Percentiles rank a stretch among this genome's conserved stretches.
These are phyloP conservation scores for Drosophila insularis DNA, from an alignment of 1,140 invertebrate genomes.

Conservation along the genomic window DNA sequence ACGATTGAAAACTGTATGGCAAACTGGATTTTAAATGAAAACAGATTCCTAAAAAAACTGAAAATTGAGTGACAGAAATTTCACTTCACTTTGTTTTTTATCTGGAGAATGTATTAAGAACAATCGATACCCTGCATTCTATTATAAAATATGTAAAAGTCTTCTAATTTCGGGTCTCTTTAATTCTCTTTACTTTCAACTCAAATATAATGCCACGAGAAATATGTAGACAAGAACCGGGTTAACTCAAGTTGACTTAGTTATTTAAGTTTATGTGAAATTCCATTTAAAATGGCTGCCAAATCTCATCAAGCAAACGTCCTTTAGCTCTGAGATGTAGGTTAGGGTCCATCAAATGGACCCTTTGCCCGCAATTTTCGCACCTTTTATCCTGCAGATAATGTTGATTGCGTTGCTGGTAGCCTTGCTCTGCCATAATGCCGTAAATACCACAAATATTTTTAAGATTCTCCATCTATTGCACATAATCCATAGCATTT, in stretches of 20 bases:
- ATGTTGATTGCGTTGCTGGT: slow-evolving; percentile 1
- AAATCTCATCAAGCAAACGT: not conserved
- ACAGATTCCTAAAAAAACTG: not conserved
- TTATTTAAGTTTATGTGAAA: too few species aligned
- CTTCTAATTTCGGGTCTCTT: too few species aligned
- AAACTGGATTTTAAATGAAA: not conserved
- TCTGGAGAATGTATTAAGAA: too few species aligned
- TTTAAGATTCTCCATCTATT: slow-evolving; percentile 26
- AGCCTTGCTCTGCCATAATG: slow-evolving; percentile 43
- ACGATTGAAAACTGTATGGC: not conserved
- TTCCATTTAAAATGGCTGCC: not conserved
- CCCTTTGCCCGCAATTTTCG: slow-evolving; percentile 45
- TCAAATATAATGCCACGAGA: too few species aligned
- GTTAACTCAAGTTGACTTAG: too few species aligned
- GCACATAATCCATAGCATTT: not conserved
- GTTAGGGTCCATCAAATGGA: slow-evolving; percentile 1
- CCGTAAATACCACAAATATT: slow-evolving; percentile 67
- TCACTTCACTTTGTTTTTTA: too few species aligned
- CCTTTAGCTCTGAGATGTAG: slow-evolving; percentile 3
- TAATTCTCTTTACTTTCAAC: too few species aligned
- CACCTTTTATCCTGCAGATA: slow-evolving; percentile 45
- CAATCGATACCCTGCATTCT: too few species aligned
- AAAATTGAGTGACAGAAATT: too few species aligned
- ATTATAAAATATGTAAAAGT: too few species aligned
- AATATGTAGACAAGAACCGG: too few species aligned